Evolutionary conservation across 2,113 vertebrate species (phyloP), one percentile per base, ranked within the genome.

Genomic region (Sturnus vulgaris): DNA sequence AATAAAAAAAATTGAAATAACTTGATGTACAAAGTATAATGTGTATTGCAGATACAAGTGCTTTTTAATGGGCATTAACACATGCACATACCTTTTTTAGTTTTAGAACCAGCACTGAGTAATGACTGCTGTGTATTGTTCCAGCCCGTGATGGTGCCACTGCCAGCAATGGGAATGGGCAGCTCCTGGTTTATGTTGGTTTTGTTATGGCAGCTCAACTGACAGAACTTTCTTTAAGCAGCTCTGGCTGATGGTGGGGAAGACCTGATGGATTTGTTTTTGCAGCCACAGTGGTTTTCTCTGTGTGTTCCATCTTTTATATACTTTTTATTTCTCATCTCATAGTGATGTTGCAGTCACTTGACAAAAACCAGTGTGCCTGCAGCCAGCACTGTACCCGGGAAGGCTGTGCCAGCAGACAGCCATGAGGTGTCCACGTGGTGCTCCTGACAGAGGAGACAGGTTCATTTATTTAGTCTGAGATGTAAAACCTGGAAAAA

Each of bases 1-100:
- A 99, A 99, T 99, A 99, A 99, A 94, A 94, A 89, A 91, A 82
- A 73, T 79, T 97, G 96, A 98, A 98, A 97, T 97, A 96, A 97
- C 88, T 93, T 15, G 27, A 97, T 52, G 95, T 97, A 97, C 89
- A 65, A 97, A 95, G 93, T 81, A 97, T 91, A 90, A 53, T 96
- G 82, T 97, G 93, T 98, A 27, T 88, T 80, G 86, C 69, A 92
- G 95, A 73, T 93, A 71, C 35, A 72, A 92, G 86, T 72, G n/a
- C 35, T 82, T 72, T 93, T 86, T 87, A 65, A 53, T 4, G 49
- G 22, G 15, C 31, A 4, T 16, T 40, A 6, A 7, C 39, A 7
- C 0, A 0, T 64, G 42, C 30, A 40, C 18, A 31, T 75, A 50
- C 16, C 16, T 49, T 30, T 71, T 33, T 47, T 10, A 39, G 10